Evolutionary conservation across 2,113 vertebrate species (phyloP).

Genomic region (Aldabrachelys gigantea): DNA sequence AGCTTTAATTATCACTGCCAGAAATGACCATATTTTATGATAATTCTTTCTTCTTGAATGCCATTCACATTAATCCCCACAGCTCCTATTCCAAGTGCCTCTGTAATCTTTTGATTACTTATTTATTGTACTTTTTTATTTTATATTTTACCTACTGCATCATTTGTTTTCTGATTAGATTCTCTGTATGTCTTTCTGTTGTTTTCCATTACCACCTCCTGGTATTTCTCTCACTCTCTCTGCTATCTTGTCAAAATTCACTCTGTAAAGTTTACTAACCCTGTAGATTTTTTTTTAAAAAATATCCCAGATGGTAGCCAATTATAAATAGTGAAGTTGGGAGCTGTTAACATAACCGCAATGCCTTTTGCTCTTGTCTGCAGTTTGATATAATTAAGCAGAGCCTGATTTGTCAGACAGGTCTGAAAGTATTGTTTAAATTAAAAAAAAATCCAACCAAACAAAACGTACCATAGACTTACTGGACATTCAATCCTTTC

Average conservation of each 20-base stretch:
- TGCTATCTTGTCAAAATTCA: slow-evolving; percentile 16
- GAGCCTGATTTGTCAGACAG: neutral
- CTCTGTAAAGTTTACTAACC: slow-evolving; percentile 14
- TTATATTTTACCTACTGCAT: neutral
- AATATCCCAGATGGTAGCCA: slow-evolving; percentile 23
- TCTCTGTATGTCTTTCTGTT: neutral
- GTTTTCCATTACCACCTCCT: neutral
- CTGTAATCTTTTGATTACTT: slow-evolving; percentile 22
- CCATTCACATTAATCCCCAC: neutral
- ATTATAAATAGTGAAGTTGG: slow-evolving; percentile 22
- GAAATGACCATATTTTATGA: neutral
- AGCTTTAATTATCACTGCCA: slow-evolving; percentile 23
- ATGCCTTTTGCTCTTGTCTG: slow-evolving; percentile 21
- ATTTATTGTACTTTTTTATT: neutral
- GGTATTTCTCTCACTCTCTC: neutral
- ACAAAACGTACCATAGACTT: neutral
- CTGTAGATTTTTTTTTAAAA: neutral
- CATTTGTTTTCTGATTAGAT: neutral
- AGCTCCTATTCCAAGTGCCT: neutral
- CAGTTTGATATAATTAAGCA: slow-evolving; percentile 18
- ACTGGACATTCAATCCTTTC: neutral
- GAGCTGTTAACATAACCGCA: slow-evolving; percentile 22
- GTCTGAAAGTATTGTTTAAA: neutral
- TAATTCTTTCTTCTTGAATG: neutral
- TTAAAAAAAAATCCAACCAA: neutral